Evolutionary conservation across 2,113 vertebrate species (phyloP).

Genomic region (Coptodon bakossiorum): DNA sequence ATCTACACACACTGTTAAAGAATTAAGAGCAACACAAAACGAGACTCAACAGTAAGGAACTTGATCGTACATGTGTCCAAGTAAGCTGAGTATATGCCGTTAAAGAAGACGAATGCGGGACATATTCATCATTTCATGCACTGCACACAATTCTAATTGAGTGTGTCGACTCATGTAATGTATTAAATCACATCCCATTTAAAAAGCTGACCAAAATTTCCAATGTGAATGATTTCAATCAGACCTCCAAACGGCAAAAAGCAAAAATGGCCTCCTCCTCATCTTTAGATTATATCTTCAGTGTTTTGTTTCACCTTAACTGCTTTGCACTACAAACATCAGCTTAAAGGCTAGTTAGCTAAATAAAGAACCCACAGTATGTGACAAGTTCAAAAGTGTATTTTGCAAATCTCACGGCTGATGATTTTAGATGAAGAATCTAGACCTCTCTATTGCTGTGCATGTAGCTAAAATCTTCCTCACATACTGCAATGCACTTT

Average conservation of each 20-base stretch:
- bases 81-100: neutral
- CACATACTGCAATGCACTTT: neutral
- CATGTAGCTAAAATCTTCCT: neutral
- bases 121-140: neutral
- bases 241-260: neutral
- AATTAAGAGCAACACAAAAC: neutral
- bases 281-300: neutral
- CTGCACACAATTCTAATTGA: neutral
- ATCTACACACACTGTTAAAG: neutral
- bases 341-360: neutral
- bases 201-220: neutral
- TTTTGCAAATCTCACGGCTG: fast-evolving
- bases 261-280: neutral
- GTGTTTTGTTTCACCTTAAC: neutral
- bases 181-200: neutral
- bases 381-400: neutral
- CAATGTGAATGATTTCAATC: neutral
- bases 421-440: neutral
- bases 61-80: neutral
- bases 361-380: neutral
- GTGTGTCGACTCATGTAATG: neutral
- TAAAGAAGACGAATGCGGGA: neutral
- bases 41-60: neutral
- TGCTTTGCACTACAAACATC: neutral
- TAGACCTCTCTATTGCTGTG: neutral